Evolutionary conservation across 2,888 invertebrate species (phyloP).

Genomic region (Aspidiotus rigidus): DNA sequence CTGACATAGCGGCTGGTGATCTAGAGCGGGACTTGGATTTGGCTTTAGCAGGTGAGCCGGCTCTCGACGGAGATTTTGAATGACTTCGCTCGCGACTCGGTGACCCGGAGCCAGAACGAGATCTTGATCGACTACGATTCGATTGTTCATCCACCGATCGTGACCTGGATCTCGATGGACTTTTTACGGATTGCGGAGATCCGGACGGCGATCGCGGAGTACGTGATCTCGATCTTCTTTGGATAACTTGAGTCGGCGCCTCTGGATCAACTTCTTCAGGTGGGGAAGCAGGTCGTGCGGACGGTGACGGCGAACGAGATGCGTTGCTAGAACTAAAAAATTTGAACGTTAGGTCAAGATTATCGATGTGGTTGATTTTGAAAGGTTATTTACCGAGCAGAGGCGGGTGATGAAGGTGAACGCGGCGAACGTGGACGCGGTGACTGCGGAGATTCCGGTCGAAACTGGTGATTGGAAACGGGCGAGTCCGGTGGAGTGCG

Average conservation of each 20-base stretch:
- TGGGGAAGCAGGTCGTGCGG: background rate
- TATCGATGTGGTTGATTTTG: too few relatives aligned
- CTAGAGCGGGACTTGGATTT: constrained; percentile 39
- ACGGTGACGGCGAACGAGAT: constrained; percentile 6
- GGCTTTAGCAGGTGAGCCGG: constrained; percentile 37
- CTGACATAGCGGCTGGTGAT: constrained; percentile 38
- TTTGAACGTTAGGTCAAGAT: too few relatives aligned
- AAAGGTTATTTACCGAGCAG: background rate
- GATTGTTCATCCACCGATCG: background rate
- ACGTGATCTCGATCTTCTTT: background rate
- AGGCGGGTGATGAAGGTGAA: background rate
- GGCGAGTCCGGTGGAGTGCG: constrained; percentile 12
- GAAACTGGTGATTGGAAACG: background rate
- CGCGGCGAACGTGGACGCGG: constrained; percentile 5
- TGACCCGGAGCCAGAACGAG: constrained; percentile 37
- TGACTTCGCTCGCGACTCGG: constrained; percentile 31
- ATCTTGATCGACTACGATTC: constrained; percentile 3
- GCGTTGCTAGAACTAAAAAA: background rate
- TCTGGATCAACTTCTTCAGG: background rate
- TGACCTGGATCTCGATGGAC: background rate
- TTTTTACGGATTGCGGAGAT: background rate
- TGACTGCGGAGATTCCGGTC: constrained; percentile 12
- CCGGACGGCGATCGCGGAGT: background rate
- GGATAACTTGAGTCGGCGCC: background rate
- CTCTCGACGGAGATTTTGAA: constrained; percentile 15